These are phyloP conservation scores for Coregonus ussuriensis DNA, from an alignment of 2,797 vertebrate species.

Conservation along the genomic window DNA sequence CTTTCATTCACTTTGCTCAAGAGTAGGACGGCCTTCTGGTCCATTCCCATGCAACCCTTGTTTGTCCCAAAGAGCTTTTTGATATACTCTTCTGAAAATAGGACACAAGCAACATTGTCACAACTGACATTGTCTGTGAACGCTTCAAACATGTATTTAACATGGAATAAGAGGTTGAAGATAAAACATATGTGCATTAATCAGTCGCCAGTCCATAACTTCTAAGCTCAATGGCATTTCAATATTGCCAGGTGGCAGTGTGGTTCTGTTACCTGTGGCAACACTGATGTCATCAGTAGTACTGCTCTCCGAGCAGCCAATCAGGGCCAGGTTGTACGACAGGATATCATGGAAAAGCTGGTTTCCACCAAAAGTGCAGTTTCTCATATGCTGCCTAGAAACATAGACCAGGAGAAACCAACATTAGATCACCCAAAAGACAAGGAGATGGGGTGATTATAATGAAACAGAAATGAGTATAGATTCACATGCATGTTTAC, in stretches of 20 bases:
- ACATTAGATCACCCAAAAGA: background rate
- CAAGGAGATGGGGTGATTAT: background rate
- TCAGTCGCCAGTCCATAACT: background rate
- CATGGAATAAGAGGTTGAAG: background rate
- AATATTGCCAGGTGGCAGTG: background rate
- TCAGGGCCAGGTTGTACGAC: constrained; percentile 89
- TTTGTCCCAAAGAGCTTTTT: constrained; percentile 93
- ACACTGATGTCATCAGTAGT: constrained; percentile 79
- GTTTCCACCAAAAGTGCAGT: constrained; percentile 85
- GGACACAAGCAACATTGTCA: background rate
- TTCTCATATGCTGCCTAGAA: constrained; percentile 94
- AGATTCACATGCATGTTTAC: background rate
- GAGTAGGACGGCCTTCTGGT: constrained; percentile 97
- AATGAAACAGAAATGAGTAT: background rate
- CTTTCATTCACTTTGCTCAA: constrained; percentile 96
- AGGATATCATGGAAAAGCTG: constrained; percentile 93
- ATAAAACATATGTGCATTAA: background rate
- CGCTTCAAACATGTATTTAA: background rate
- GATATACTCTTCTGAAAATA: constrained; percentile 89
- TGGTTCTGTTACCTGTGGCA: constrained; percentile 79
- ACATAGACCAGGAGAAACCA: background rate
- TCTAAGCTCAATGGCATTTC: background rate
- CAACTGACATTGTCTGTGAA: background rate
- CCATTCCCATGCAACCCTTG: constrained; percentile 89
- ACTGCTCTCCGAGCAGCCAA: constrained; percentile 87